These are phyloP conservation scores for Lepidurus arcticus DNA, from an alignment of 1,140 invertebrate species.

Conservation along the genomic window DNA sequence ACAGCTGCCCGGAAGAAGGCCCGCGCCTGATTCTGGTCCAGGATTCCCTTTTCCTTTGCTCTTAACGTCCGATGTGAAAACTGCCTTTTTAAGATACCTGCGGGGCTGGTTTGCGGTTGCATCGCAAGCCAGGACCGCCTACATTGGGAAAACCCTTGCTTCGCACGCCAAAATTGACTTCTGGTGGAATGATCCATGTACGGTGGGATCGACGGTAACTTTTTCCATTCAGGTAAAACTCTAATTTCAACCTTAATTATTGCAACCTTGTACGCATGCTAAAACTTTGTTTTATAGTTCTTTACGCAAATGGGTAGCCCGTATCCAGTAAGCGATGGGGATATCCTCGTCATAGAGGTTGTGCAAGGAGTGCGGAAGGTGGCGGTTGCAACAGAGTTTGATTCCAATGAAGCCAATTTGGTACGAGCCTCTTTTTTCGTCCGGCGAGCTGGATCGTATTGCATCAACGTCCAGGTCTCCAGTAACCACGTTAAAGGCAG, in stretches of 20 bases:
- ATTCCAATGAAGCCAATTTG: slow-evolving; percentile 73
- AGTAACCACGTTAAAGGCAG: slow-evolving; percentile 59
- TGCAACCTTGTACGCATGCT: slow-evolving; percentile 29
- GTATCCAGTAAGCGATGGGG: slow-evolving; percentile 85
- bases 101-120: background rate
- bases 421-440: slow-evolving; percentile 86
- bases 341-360: slow-evolving; percentile 78
- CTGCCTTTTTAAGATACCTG: slow-evolving; percentile 10
- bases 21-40: background rate
- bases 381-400: slow-evolving; percentile 74
- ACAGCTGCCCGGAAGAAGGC: slow-evolving; percentile 19
- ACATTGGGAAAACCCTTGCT: slow-evolving; percentile 68
- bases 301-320: slow-evolving; percentile 86
- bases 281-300: slow-evolving; percentile 54
- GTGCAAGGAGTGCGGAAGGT: slow-evolving; percentile 75
- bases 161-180: slow-evolving; percentile 77
- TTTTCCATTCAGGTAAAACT: slow-evolving; percentile 67
- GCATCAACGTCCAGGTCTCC: slow-evolving; percentile 75
- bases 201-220: slow-evolving; percentile 81
- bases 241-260: slow-evolving; percentile 26
- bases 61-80: slow-evolving; percentile 10
- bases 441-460: slow-evolving; percentile 78
- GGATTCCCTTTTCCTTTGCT: slow-evolving; percentile 18
- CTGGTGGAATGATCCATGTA: slow-evolving; percentile 79
- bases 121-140: slow-evolving; percentile 29